phyloP scores from a whole-genome alignment of 2,888 invertebrate genomes.

The Limnephilus lunatus region DNA sequence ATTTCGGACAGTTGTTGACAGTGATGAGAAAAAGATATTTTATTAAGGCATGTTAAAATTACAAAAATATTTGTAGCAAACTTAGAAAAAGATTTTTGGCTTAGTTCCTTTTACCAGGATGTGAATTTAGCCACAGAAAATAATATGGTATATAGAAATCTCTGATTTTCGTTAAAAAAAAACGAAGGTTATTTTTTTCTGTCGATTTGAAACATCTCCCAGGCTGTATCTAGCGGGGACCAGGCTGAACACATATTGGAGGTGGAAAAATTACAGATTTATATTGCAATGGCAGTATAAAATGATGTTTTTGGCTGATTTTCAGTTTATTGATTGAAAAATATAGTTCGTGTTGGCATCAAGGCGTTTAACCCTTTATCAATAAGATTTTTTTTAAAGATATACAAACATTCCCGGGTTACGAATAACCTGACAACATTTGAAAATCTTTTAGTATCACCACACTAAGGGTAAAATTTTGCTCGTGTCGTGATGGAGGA shows the following conservation, averaged over 20 bases:
- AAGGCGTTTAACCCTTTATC: not conserved
- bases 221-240: not conserved
- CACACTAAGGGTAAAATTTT: too few relatives aligned
- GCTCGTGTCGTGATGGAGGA: too few relatives aligned
- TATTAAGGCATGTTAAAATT: too few relatives aligned
- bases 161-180: not conserved
- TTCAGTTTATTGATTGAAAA: not conserved
- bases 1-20: too few relatives aligned
- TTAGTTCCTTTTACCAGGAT: not conserved
- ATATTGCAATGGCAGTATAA: not conserved
- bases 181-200: not conserved
- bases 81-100: not conserved
- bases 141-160: not conserved
- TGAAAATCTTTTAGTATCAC: too few relatives aligned
- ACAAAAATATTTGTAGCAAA: not conserved
- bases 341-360: not conserved
- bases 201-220: not conserved
- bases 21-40: too few relatives aligned
- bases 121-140: not conserved
- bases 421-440: too few relatives aligned
- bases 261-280: not conserved
- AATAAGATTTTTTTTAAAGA: not conserved
- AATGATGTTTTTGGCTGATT: not conserved
- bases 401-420: too few relatives aligned
- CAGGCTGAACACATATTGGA: not conserved